Evolutionary conservation across 2,113 vertebrate genomes (phyloP).

Genomic region (Crotalus horridus): DNA sequence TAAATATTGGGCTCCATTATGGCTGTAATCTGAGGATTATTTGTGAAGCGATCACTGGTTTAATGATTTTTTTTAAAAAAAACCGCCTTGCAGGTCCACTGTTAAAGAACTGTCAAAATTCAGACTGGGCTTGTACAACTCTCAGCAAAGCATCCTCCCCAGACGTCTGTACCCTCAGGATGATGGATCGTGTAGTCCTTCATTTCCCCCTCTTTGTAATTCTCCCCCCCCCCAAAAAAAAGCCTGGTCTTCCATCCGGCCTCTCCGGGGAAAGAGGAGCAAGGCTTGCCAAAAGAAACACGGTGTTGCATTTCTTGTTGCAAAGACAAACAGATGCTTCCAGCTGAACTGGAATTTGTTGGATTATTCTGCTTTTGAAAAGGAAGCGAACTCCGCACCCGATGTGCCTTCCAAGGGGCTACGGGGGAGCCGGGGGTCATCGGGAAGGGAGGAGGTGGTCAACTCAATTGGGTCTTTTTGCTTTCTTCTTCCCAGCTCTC

Average conservation of each 20-base stretch:
- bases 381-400: neutral
- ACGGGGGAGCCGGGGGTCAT: neutral
- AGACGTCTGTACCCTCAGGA: neutral
- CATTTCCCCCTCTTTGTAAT: neutral
- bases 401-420: neutral
- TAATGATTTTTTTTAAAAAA: neutral
- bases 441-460: no score
- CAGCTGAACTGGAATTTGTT: neutral
- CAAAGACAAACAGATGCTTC: neutral
- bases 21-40: neutral
- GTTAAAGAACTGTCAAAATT: neutral
- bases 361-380: neutral
- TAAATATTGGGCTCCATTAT: no score
- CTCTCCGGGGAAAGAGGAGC: no score
- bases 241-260: neutral
- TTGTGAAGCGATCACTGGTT: neutral
- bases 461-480: neutral
- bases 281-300: neutral
- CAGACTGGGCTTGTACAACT: neutral
- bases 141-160: neutral
- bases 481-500: neutral
- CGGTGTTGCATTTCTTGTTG: neutral
- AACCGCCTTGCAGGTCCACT: no score
- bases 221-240: neutral
- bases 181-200: neutral